These are phyloP conservation scores for Drosophila ustulata DNA, from an alignment of 2,888 invertebrate species.

Conservation along the genomic window DNA sequence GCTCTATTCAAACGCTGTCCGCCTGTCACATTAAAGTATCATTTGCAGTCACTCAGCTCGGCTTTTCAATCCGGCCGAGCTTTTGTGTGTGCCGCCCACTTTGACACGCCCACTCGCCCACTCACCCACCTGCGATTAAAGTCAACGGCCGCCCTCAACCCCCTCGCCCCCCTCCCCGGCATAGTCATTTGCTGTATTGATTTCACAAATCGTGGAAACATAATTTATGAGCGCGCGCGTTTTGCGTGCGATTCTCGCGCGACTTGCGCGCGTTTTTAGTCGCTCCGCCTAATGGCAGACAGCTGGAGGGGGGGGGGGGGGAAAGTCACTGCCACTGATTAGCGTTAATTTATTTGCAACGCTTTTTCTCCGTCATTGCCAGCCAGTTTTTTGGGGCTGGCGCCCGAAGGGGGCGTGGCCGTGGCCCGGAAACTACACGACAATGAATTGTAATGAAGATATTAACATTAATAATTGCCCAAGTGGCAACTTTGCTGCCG, in stretches of 20 bases:
- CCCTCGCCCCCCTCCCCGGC: background rate
- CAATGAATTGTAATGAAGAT: slow-evolving; percentile 74
- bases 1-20: slow-evolving; percentile 18
- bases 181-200: slow-evolving; percentile 55
- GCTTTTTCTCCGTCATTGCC: slow-evolving; percentile 23
- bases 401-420: slow-evolving; percentile 10
- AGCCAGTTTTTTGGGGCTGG: background rate
- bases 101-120: slow-evolving; percentile 26
- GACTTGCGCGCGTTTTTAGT: slow-evolving; percentile 31
- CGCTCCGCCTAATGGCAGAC: slow-evolving; percentile 19
- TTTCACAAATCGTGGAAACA: slow-evolving; percentile 62
- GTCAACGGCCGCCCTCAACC: slow-evolving; percentile 57
- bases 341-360: slow-evolving; percentile 53
- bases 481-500: slow-evolving; percentile 34
- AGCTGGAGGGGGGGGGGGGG: background rate
- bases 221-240: slow-evolving; percentile 65
- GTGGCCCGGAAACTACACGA: slow-evolving; percentile 41
- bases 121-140: slow-evolving; percentile 54
- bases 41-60: slow-evolving; percentile 73
- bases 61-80: slow-evolving; percentile 45
- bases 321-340: slow-evolving; percentile 40
- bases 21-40: slow-evolving; percentile 79
- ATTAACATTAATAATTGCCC: slow-evolving; percentile 76
- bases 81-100: slow-evolving; percentile 21
- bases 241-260: slow-evolving; percentile 30